Percentiles rank a stretch among this genome's conserved stretches.
phyloP scores from a whole-genome alignment of 2,797 vertebrate species.

The Mormyrops attenuatus region DNA sequence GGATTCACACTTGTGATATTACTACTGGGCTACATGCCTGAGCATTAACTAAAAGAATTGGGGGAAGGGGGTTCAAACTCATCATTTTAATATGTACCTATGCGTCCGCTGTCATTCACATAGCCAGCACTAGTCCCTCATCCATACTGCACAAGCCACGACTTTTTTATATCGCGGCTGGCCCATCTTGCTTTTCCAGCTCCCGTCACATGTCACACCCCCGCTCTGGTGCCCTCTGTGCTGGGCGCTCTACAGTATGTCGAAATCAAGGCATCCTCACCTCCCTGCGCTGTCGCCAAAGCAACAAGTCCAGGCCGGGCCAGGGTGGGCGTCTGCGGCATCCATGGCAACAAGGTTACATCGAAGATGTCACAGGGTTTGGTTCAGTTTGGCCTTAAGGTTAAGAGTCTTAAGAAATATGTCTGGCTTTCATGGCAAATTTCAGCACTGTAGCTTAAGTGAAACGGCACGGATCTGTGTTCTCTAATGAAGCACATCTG shows the following conservation, averaged over 20 bases:
- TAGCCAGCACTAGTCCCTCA: background rate
- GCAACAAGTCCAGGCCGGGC: background rate
- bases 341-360: background rate
- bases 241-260: background rate
- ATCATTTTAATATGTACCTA: background rate
- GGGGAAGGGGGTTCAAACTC: background rate
- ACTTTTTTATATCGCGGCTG: background rate
- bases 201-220: background rate
- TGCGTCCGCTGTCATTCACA: background rate
- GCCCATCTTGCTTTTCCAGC: background rate
- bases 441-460: slow-evolving; percentile 41
- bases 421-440: slow-evolving; percentile 60
- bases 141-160: background rate
- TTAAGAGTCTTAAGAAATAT: background rate
- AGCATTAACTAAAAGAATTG: background rate
- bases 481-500: slow-evolving; percentile 71
- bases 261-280: background rate
- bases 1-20: background rate
- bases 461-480: slow-evolving; percentile 54
- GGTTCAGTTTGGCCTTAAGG: background rate
- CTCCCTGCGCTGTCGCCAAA: background rate
- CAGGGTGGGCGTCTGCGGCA: background rate
- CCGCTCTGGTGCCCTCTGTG: background rate
- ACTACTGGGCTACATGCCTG: background rate
- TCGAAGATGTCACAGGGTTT: background rate